phyloP scores from a whole-genome alignment of 2,113 vertebrate species.

The Chloroceryle aenea region DNA sequence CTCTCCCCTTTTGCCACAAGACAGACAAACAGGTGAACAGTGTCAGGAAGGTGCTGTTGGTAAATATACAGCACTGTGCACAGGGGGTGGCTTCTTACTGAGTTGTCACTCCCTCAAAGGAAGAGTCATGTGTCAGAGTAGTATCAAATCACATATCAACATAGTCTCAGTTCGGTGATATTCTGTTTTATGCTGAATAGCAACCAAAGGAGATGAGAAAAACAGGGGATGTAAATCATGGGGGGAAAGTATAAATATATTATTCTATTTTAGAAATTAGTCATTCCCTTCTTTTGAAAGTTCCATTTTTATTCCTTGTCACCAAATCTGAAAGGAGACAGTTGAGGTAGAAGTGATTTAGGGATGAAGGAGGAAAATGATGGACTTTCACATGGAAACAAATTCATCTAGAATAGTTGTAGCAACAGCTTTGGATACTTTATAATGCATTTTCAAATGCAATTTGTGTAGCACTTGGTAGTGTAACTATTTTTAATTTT shows the following conservation, averaged over 20 bases:
- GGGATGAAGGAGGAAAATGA: neutral
- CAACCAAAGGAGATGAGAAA: neutral
- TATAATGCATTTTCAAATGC: neutral
- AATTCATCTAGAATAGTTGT: neutral
- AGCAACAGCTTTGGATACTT: neutral
- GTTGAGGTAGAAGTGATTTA: neutral
- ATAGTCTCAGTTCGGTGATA: neutral
- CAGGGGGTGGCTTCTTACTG: neutral
- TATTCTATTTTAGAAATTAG: neutral
- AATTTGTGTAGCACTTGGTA: neutral
- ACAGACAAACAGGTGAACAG: neutral
- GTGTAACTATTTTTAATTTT: neutral
- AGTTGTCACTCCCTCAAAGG: neutral
- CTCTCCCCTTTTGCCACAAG: neutral
- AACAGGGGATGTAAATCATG: neutral
- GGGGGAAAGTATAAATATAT: neutral
- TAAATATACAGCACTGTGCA: neutral
- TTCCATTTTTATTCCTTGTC: constrained; percentile 30
- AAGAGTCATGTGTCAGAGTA: neutral
- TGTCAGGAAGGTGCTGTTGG: fast-evolving
- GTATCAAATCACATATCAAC: neutral
- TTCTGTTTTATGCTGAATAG: neutral
- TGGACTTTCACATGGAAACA: neutral
- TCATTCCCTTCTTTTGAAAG: neutral
- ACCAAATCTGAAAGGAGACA: neutral